phyloP scores from a whole-genome alignment of 2,113 vertebrate species.

The human (Homo sapiens) region DNA sequence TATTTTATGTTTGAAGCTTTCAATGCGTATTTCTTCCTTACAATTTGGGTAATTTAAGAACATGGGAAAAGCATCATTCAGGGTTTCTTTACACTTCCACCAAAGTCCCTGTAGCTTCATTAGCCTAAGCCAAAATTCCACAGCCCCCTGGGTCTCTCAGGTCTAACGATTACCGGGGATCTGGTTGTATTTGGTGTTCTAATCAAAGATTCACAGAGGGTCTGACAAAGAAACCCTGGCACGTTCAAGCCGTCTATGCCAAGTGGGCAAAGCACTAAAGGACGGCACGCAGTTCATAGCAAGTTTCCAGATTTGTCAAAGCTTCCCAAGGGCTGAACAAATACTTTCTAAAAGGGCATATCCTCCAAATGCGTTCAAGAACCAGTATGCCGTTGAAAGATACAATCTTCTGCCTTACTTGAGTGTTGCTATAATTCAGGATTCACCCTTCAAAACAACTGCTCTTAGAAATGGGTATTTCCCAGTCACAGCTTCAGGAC shows the following conservation, averaged over 20 bases:
- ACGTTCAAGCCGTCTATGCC: background rate
- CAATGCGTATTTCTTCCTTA: constrained; percentile 49
- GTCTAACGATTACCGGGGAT: background rate
- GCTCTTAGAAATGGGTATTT: constrained; percentile 51
- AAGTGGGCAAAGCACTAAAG: background rate
- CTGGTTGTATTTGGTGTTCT: background rate
- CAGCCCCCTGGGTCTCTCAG: background rate
- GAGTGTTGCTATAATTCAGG: constrained; percentile 29
- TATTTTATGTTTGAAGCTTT: constrained; percentile 55
- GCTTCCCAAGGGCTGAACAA: background rate
- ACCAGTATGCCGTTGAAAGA: background rate
- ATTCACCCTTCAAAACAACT: constrained; percentile 10
- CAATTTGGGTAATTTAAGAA: constrained; percentile 63
- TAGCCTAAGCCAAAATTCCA: background rate
- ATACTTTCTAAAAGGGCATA: background rate
- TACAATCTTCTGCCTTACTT: background rate
- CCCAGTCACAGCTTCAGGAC: constrained; percentile 42
- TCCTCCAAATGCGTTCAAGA: background rate
- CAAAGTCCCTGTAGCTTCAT: background rate
- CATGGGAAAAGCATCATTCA: constrained; percentile 44
- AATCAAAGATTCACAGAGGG: background rate
- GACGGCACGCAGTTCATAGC: background rate
- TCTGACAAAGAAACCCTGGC: background rate
- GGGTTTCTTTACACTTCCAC: constrained; percentile 42
- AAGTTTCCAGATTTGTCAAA: constrained; percentile 2